phyloP scores from a whole-genome alignment of 2,113 vertebrate genomes.

The Bolborhynchus lineola region DNA sequence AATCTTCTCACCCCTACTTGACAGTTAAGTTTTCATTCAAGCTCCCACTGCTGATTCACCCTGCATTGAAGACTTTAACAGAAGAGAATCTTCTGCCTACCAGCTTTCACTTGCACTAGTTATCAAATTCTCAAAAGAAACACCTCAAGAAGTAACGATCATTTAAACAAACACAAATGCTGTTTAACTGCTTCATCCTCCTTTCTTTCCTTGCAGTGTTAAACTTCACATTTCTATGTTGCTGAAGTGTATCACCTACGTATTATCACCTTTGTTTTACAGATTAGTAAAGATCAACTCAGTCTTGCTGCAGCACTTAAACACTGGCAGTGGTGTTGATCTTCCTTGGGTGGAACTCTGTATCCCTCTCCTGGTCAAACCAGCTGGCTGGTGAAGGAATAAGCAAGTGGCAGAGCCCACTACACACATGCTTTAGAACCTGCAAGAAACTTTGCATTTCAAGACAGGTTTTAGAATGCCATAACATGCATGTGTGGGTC shows the following conservation, averaged over 20 bases:
- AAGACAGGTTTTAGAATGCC: neutral
- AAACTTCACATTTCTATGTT: neutral
- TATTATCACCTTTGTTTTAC: neutral
- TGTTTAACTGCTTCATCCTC: neutral
- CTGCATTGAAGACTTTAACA: neutral
- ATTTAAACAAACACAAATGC: neutral
- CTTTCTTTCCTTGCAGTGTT: neutral
- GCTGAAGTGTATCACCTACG: neutral
- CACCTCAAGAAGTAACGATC: neutral
- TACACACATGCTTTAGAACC: fast-evolving
- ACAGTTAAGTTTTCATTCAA: neutral
- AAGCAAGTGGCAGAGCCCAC: neutral
- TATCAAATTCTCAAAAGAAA: neutral
- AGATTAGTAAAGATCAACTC: neutral
- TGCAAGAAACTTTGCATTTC: neutral
- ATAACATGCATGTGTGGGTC: fast-evolving
- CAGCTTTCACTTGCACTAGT: neutral
- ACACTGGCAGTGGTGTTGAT: neutral
- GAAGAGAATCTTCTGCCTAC: neutral
- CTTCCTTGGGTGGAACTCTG: neutral
- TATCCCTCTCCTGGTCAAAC: neutral
- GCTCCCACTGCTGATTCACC: neutral
- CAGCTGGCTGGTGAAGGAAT: neutral
- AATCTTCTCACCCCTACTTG: neutral
- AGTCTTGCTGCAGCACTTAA: neutral